A percentile compares a stretch with the other conserved stretches of the same genome.
Evolutionary conservation across 2,113 vertebrate species (phyloP).

Genomic region (Lophotis ruficrista): DNA sequence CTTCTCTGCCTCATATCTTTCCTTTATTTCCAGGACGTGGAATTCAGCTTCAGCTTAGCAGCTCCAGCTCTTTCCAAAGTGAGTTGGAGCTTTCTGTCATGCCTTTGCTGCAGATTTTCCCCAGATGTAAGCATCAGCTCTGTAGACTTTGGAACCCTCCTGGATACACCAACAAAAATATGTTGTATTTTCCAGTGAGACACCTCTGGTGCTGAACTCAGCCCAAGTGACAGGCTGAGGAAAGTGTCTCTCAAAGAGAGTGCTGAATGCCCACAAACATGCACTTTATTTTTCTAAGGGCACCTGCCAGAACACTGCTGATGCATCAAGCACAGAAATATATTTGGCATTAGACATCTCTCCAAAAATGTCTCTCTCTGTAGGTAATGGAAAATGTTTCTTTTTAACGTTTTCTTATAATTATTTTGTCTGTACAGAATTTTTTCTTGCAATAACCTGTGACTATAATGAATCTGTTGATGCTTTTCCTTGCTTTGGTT

Average conservation of each 20-base stretch:
- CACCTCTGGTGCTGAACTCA: slow-evolving; percentile 19
- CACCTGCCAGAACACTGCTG: slow-evolving; percentile 25
- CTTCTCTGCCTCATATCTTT: not conserved
- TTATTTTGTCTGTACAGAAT: not conserved
- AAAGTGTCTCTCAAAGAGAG: not conserved
- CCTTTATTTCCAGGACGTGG: not conserved
- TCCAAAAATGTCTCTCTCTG: not conserved
- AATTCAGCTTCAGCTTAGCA: not conserved
- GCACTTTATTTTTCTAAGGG: slow-evolving; percentile 8
- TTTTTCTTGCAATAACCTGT: not conserved
- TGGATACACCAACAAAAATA: not conserved
- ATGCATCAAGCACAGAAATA: slow-evolving; percentile 6
- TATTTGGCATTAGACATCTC: not conserved
- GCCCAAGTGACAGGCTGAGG: slow-evolving; percentile 13
- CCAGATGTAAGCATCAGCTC: slow-evolving; percentile 16
- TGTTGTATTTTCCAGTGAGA: slow-evolving; percentile 39
- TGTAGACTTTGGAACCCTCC: slow-evolving; percentile 26
- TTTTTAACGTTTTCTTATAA: not conserved
- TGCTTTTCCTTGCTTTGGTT: not conserved
- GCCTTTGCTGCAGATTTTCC: slow-evolving; percentile 12
- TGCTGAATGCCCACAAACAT: slow-evolving; percentile 26
- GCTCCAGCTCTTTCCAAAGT: not conserved
- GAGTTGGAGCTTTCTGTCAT: not conserved
- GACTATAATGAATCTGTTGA: not conserved
- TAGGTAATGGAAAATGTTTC: slow-evolving; percentile 5